Evolutionary conservation across 2,113 vertebrate species (phyloP).

Genomic region (Arenaria interpres): DNA sequence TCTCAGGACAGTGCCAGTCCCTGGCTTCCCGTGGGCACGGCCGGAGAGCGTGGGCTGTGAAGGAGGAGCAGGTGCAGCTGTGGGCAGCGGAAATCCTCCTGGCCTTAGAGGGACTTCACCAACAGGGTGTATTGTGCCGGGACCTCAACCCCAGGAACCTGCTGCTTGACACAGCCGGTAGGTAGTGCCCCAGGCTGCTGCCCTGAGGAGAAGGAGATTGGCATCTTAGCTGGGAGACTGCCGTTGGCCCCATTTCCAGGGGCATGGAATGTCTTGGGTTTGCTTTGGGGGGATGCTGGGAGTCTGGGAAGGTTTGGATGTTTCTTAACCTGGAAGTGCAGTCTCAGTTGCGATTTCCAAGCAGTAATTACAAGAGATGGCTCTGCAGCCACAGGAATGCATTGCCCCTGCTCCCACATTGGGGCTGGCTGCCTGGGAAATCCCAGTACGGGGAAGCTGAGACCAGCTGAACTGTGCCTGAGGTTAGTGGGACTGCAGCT

Average conservation of each 20-base stretch:
- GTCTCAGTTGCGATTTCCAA: neutral
- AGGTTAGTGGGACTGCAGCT: neutral
- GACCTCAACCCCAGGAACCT: slow-evolving; percentile 97
- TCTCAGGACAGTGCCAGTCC: neutral
- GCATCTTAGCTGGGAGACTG: neutral
- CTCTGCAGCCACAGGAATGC: neutral
- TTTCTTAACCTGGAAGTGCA: neutral
- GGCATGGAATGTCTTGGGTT: neutral
- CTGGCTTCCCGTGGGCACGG: neutral
- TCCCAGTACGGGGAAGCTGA: neutral
- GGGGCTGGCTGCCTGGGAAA: neutral
- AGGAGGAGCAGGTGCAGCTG: slow-evolving; percentile 83
- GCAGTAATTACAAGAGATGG: neutral
- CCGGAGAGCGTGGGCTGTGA: slow-evolving; percentile 75
- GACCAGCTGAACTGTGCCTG: neutral
- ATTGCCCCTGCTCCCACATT: accelerated
- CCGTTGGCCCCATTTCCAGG: neutral
- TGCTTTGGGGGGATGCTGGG: neutral
- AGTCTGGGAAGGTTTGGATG: neutral
- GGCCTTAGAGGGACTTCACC: slow-evolving; percentile 91
- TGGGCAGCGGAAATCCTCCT: slow-evolving; percentile 93
- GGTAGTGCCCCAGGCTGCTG: neutral
- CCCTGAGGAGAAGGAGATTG: neutral
- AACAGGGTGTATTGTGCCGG: slow-evolving; percentile 92
- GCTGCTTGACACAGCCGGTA: slow-evolving; percentile 89